Evolutionary conservation across 2,888 invertebrate species (phyloP), one percentile per base, ranked within the genome.

Genomic region (Agriopis marginaria): DNA sequence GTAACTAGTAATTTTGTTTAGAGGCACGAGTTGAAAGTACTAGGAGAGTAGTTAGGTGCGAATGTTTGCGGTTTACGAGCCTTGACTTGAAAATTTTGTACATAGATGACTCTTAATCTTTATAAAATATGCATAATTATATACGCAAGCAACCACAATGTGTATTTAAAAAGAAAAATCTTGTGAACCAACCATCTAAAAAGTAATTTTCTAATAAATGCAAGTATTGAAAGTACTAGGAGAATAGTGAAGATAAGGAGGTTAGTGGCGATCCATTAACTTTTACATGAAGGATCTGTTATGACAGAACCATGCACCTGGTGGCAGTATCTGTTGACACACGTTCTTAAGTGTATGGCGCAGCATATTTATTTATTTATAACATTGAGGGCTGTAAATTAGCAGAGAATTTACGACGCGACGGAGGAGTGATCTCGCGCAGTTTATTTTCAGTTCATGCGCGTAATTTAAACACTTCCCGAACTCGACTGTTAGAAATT

Each of bases 361-460:
- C 86, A 83, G 87, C 86, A 83, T 92, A 93, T 93, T 92, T 93
- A 92, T 93, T 92, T 93, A 93, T 92, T 91, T 92, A 93, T 92
- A 92, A 89, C 89, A 89, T 85, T 84, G 89, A 88, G 89, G 89
- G 92, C 92, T 87, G 93, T 94, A 94, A 94, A 94, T 94, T 94
- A 94, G 90, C 91, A 86, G 88, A 87, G 87, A 92, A 94, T 94
- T 92, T 93, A 93, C 91, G 89, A 86, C 88, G 86, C 80, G 81
- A 80, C 86, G 85, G 86, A 86, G 90, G 83, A 90, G 88, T 88
- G 90, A 89, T 90, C 91, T 83, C 81, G 85, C 80, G 87, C 86
- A 82, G 89, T 89, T 88, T 94, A 94, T 94, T 94, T 94, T 90
- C 77, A 88, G 91, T 84, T 83, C 84, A 80, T 75, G 87, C 87